These are phyloP conservation scores for Platyrinchus mystaceus DNA, from an alignment of 2,797 vertebrate genomes.

Conservation along the genomic window DNA sequence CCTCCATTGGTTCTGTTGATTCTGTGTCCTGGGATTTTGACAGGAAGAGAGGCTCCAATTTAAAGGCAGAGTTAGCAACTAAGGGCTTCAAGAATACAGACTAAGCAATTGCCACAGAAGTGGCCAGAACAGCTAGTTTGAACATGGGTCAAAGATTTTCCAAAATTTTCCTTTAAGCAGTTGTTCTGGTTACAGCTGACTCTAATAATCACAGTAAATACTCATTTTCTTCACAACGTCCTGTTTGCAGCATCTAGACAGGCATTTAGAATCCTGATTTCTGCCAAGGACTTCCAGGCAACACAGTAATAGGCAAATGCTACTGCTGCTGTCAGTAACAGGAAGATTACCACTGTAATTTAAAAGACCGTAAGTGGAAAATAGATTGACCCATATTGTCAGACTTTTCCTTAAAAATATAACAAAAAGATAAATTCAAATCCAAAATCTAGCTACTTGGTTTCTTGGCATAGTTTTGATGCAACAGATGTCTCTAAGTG, in stretches of 20 bases:
- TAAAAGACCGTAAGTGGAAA: background rate
- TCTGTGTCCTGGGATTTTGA: slow-evolving; percentile 10
- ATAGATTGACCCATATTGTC: background rate
- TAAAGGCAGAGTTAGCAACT: background rate
- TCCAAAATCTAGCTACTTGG: background rate
- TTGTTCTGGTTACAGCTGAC: background rate
- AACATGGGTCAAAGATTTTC: background rate
- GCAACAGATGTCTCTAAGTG: background rate
- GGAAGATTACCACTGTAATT: background rate
- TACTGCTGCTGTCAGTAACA: background rate
- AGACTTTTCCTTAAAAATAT: background rate
- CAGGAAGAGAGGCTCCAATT: background rate
- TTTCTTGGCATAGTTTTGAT: background rate
- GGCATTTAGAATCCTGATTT: background rate
- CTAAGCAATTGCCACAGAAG: background rate
- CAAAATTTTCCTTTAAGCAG: background rate
- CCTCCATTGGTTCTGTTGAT: background rate
- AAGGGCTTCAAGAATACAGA: background rate
- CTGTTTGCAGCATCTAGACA: background rate
- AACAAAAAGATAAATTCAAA: background rate
- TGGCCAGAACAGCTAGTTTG: background rate
- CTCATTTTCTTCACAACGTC: background rate
- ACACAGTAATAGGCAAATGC: background rate
- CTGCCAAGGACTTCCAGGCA: background rate
- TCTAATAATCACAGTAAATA: background rate